Base-by-base conservation (phyloP, 2,113 vertebrate genomes). In the Oreochromis spilurus region DNA sequence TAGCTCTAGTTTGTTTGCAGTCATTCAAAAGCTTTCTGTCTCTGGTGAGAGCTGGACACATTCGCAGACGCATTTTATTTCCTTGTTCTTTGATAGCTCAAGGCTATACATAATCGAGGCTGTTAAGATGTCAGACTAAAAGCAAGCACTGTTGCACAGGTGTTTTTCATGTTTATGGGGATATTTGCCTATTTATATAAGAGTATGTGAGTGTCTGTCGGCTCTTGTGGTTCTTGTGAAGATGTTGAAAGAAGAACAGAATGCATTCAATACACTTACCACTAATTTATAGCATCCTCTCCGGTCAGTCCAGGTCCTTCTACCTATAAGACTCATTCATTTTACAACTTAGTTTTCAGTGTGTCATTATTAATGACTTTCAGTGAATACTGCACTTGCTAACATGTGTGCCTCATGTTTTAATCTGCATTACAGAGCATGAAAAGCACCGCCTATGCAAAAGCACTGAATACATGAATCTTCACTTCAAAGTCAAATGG, bases 401-500 rank as follows among this genome's bases (percentile, higher is more conserved):
- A 88, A 91, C 77, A 13, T 21, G 7, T 87, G 40, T 53, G 26
- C 17, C 48, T 93, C 93, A 91, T 95, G 53, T 94, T 43, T 94
- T 84, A 70, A 94, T 97, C 90, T 96, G 26, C 96, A 95, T 94
- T 94, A 55, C 96, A 99, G 99, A 99, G 94, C 99, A 99, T 36
- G 98, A 99, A 67, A 99, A 98, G 93, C 98, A 98, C 78, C 96
- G 97, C 81, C 96, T 99, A 96, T 99, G 99, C 96, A 99, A 99
- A 96, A 99, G 99, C 94, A 99, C 99, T 0, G 99, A 99, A 95
- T 99, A 99, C 95, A 99, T 99, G 99, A 99, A 99, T 97, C 96
- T 99, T 95, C 99, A 99, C 97, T 99, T 99, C 98, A 99, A 99
- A 97, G 99, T 99, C 90, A 99, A 99, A 96, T 99, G 99, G 99